These are phyloP conservation scores for Nemopilema nomurai DNA, from an alignment of 30 jellyfish, hydroid and myxozoan genomes.

Conservation along the genomic window DNA sequence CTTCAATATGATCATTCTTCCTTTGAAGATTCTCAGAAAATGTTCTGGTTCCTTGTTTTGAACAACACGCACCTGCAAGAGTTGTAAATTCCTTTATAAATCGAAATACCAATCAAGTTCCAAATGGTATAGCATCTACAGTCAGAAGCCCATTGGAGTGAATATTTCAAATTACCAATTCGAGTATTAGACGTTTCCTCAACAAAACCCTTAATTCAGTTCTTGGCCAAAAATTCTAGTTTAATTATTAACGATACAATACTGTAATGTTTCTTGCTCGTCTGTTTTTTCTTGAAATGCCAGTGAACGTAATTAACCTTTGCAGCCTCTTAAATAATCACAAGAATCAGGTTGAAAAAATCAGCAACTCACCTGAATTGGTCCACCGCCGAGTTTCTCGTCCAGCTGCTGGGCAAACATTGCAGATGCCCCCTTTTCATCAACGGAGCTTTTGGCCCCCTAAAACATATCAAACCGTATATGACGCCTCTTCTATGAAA, in stretches of 20 bases:
- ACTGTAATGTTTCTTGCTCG: no score
- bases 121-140: not conserved
- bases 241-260: no score
- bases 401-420: slow-evolving; percentile 92
- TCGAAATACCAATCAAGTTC: not conserved
- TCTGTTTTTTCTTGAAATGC: no score
- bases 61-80: slow-evolving; percentile 84
- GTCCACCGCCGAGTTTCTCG: slow-evolving; percentile 93
- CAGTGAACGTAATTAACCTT: no score
- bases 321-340: no score
- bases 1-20: slow-evolving; percentile 86
- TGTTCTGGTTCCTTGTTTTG: slow-evolving; percentile 98
- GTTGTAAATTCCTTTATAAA: not conserved
- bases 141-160: not conserved
- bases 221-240: no score
- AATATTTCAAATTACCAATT: not conserved
- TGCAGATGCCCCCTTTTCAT: slow-evolving; percentile 95
- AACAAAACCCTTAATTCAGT: no score
- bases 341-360: no score
- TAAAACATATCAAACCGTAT: slow-evolving; percentile 21
- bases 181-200: no score
- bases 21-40: slow-evolving; percentile 76
- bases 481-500: not conserved
- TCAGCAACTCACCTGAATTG: slow-evolving; percentile 96
- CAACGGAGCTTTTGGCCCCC: slow-evolving; percentile 89